These are phyloP conservation scores for Cinara cedri DNA, from an alignment of 2,888 invertebrate genomes.

Conservation along the genomic window DNA sequence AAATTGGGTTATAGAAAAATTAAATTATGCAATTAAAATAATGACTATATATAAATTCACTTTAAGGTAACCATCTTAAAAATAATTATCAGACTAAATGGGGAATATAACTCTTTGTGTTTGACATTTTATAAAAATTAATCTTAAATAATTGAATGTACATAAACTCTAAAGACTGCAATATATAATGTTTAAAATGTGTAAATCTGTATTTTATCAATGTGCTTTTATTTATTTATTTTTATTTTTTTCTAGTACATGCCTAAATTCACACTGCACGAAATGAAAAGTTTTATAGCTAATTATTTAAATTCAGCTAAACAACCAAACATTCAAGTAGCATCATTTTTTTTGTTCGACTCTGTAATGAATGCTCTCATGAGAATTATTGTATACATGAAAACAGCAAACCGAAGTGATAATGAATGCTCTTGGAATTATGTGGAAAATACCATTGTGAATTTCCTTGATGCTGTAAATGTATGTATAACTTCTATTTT, in stretches of 20 bases:
- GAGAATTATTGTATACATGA: slow-evolving; percentile 41
- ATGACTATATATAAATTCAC: too few relatives aligned
- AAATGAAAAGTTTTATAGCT: slow-evolving; percentile 22
- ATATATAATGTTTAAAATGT: too few relatives aligned
- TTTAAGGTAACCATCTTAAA: too few relatives aligned
- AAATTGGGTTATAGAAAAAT: too few relatives aligned
- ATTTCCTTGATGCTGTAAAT: slow-evolving; percentile 14
- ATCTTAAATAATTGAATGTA: too few relatives aligned
- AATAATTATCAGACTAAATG: too few relatives aligned
- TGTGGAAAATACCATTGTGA: neutral
- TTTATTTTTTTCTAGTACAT: slow-evolving; percentile 22
- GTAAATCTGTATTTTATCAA: neutral
- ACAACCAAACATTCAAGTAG: neutral
- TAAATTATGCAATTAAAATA: too few relatives aligned
- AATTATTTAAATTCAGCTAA: slow-evolving; percentile 24
- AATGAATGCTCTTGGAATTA: neutral
- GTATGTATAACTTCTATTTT: slow-evolving; percentile 15
- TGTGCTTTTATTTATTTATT: neutral
- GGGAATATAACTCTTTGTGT: too few relatives aligned
- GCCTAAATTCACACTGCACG: slow-evolving; percentile 24
- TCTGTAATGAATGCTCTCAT: slow-evolving; percentile 24
- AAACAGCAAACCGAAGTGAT: neutral
- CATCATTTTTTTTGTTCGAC: slow-evolving; percentile 29
- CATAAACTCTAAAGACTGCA: too few relatives aligned
- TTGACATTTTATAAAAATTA: too few relatives aligned